phyloP scores from a whole-genome alignment of 2,113 vertebrate genomes.

The Girardinichthys multiradiatus region DNA sequence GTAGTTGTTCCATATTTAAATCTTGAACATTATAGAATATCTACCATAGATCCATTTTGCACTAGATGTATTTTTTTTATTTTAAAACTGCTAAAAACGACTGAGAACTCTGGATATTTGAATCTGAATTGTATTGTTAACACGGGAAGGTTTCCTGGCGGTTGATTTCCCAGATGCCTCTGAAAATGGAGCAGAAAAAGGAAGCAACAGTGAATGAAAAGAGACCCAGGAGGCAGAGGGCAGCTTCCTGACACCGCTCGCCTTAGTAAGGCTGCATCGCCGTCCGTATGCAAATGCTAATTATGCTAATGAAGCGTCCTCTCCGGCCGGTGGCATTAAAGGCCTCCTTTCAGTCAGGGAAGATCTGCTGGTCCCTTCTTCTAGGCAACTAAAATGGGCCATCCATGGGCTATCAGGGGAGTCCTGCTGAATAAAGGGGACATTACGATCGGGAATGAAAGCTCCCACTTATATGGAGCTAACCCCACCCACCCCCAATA shows the following conservation, averaged over 20 bases:
- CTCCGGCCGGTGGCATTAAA: constrained; percentile 38
- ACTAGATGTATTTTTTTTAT: too few species aligned
- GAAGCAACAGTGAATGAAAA: constrained; percentile 20
- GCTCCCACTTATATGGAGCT: constrained; percentile 51
- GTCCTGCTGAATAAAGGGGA: constrained; percentile 52
- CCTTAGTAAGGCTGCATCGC: constrained; percentile 43
- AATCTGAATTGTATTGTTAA: neutral
- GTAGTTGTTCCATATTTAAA: too few species aligned
- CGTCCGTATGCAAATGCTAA: constrained; percentile 58
- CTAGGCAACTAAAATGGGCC: constrained; percentile 19
- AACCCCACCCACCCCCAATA: neutral
- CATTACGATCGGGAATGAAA: constrained; percentile 58
- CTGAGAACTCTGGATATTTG: neutral
- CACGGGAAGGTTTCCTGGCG: neutral
- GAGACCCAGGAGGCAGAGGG: constrained; percentile 32
- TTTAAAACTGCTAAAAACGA: too few species aligned
- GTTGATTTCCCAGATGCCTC: constrained; percentile 7
- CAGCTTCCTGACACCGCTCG: constrained; percentile 47
- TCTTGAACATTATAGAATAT: too few species aligned
- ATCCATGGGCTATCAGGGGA: constrained; percentile 31
- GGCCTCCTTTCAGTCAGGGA: constrained; percentile 45
- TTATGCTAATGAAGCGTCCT: constrained; percentile 62
- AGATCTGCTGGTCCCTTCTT: constrained; percentile 46
- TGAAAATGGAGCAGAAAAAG: constrained; percentile 11
- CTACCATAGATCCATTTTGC: too few species aligned